Conservation (phyloP, 2,888 invertebrate genomes). For the Marasmarcha lunaedactyla region DNA sequence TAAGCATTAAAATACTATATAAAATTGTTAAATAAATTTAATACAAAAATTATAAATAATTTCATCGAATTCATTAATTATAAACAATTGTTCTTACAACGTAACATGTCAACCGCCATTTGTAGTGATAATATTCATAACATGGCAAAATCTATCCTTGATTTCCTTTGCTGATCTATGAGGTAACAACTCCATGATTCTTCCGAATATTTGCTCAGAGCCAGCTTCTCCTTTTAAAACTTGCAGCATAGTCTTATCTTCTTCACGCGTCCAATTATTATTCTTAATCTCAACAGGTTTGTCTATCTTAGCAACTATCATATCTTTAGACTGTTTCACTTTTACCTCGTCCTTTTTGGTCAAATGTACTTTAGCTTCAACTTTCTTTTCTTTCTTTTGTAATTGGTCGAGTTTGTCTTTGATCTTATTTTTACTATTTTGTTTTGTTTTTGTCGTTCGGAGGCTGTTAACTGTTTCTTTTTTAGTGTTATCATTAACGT, state of each 20-base stretch:
- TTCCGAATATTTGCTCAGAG: constrained; percentile 73
- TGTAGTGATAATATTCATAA: constrained; percentile 75
- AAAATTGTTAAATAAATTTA: too few species aligned
- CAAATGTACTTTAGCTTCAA: constrained; percentile 27
- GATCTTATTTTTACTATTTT: constrained; percentile 23
- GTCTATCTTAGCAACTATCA: constrained; percentile 5
- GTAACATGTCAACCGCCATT: constrained; percentile 64
- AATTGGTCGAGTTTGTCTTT: constrained; percentile 14
- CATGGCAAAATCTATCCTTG: constrained; percentile 69
- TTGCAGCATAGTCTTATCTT: constrained; percentile 84
- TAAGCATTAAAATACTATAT: too few species aligned
- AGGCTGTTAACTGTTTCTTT: constrained; percentile 39
- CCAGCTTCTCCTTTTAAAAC: constrained; percentile 78
- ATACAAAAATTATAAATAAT: too few species aligned
- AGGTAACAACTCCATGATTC: constrained; percentile 65
- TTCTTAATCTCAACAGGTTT: constrained; percentile 8
- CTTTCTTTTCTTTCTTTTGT: constrained; percentile 30
- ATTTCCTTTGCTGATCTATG: constrained; percentile 70
- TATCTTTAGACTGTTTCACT: constrained; percentile 3
- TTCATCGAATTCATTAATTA: too few species aligned
- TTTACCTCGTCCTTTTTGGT: constrained; percentile 32
- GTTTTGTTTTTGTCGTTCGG: constrained; percentile 29
- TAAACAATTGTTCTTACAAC: constrained; percentile 21
- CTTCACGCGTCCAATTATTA: constrained; percentile 79
- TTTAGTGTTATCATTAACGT: constrained; percentile 51